These are phyloP conservation scores for Margaritifera margaritifera DNA, from an alignment of 2,888 invertebrate species.

Conservation along the genomic window DNA sequence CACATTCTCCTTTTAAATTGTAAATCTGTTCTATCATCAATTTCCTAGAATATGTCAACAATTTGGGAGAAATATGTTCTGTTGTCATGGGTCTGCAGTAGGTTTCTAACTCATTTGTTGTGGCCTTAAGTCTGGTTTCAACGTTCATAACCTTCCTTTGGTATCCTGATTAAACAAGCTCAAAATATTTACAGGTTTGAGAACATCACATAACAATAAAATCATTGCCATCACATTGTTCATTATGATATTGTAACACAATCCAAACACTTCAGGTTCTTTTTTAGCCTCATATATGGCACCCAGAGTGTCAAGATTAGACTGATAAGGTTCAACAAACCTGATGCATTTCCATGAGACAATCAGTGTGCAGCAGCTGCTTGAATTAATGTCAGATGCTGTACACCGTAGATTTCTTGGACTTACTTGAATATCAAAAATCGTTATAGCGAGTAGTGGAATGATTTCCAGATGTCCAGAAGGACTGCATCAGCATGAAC, in stretches of 20 bases:
- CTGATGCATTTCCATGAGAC: slow-evolving; percentile 21
- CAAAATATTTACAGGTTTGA: slow-evolving; percentile 16
- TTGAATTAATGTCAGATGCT: slow-evolving; percentile 13
- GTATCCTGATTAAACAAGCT: slow-evolving; percentile 11
- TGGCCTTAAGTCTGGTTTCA: neutral
- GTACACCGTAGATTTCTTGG: slow-evolving; percentile 18
- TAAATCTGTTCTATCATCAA: too few relatives aligned
- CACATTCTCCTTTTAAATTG: too few relatives aligned
- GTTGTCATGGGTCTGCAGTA: neutral
- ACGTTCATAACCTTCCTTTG: slow-evolving; percentile 18
- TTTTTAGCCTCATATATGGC: slow-evolving; percentile 12
- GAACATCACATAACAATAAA: slow-evolving; percentile 17
- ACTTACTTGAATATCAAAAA: slow-evolving; percentile 19
- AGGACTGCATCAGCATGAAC: slow-evolving; percentile 18
- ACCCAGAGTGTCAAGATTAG: slow-evolving; percentile 18
- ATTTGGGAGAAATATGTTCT: neutral
- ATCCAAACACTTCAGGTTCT: slow-evolving; percentile 18
- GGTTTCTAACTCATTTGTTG: neutral
- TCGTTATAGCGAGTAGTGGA: slow-evolving; percentile 19
- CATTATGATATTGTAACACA: slow-evolving; percentile 1
- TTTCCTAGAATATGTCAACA: neutral
- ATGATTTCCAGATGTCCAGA: slow-evolving; percentile 23
- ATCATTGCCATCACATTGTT: slow-evolving; percentile 16
- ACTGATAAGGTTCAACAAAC: slow-evolving; percentile 15
- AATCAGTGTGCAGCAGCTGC: slow-evolving; percentile 32